A percentile compares a stretch with the other conserved stretches of the same genome.
Conservation (phyloP, 2,888 invertebrate genomes). For the Ichneumon xanthorius region DNA sequence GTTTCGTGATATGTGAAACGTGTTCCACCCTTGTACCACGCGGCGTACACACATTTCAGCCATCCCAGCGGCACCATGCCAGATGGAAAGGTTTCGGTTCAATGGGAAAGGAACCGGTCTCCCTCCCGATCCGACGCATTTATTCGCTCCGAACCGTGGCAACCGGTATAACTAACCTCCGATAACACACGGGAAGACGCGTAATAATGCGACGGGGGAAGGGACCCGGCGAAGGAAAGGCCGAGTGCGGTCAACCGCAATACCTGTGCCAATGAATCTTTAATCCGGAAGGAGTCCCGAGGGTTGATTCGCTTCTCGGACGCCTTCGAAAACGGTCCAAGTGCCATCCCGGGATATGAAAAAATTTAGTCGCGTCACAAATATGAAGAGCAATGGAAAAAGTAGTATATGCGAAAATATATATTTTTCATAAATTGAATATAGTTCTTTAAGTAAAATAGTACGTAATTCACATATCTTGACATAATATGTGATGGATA, state of each 20-base stretch:
- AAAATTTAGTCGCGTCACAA: background rate
- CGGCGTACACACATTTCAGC: background rate
- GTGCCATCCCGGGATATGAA: background rate
- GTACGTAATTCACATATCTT: no score
- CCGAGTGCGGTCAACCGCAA: constrained; percentile 43
- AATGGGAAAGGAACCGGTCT: constrained; percentile 78
- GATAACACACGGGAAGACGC: constrained; percentile 71
- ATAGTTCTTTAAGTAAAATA: no score
- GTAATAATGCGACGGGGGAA: constrained; percentile 39
- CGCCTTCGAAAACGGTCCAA: background rate
- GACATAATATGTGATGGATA: no score
- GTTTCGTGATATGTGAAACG: constrained; percentile 37
- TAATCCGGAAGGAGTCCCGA: background rate
- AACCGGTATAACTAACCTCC: constrained; percentile 81
- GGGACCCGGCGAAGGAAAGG: constrained; percentile 3
- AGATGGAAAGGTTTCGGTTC: constrained; percentile 65
- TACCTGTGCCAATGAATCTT: constrained; percentile 22
- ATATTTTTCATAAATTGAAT: no score
- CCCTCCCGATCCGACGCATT: constrained; percentile 41
- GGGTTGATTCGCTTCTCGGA: background rate
- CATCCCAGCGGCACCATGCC: background rate
- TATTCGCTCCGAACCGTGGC: constrained; percentile 57
- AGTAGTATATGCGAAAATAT: no score
- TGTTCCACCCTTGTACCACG: constrained; percentile 6
- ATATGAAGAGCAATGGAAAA: background rate